Evolutionary conservation across 1,140 invertebrate species (phyloP), one percentile per base, ranked within the genome.

Genomic region (Heliconius congener): DNA sequence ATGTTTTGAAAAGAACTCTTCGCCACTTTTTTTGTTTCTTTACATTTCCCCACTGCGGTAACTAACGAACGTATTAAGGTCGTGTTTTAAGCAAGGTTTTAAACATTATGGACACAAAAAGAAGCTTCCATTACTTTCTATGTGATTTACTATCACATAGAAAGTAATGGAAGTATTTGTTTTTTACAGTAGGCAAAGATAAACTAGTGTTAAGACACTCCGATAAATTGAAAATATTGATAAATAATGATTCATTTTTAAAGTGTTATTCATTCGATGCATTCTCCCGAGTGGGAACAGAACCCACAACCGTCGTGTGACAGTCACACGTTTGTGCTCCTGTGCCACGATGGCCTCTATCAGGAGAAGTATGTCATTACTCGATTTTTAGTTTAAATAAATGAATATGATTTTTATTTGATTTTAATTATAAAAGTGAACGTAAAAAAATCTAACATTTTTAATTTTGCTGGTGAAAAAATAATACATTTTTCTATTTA

Each of bases 21-120:
- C 71, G n/a, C 71, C 50, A 71, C 0, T 72, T 77, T 72, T 77
- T 73, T 30, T 77, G 19, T 77, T 57, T 52, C 76, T 72, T 72
- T 71, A 42, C 71, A 8, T 30, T 71, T 30, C 42, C 46, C 30
- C 70, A 70, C 50, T 71, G 76, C 76, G 76, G 75, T 70, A 77
- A 72, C 71, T 70, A 77, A 42, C 71, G 71, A 72, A 72, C 71
- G 71, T 72, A 72, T 72, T 72, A 72, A 37, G 71, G 71, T 72
- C 37, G 71, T 72, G 71, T 72, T 72, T 72, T 42, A 46, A n/a
- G 71, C 71, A 72, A 72, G 30, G 8, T 72, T 72, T 72, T 42
- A 72, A 72, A 72, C 34, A 72, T 66, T 66, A 66, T 30, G 60
- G 13, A 30, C 11, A 72, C 71, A 23, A 72, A 23, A 19, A 72